Conservation (phyloP, 2,113 vertebrate genomes). For the Arenaria interpres region DNA sequence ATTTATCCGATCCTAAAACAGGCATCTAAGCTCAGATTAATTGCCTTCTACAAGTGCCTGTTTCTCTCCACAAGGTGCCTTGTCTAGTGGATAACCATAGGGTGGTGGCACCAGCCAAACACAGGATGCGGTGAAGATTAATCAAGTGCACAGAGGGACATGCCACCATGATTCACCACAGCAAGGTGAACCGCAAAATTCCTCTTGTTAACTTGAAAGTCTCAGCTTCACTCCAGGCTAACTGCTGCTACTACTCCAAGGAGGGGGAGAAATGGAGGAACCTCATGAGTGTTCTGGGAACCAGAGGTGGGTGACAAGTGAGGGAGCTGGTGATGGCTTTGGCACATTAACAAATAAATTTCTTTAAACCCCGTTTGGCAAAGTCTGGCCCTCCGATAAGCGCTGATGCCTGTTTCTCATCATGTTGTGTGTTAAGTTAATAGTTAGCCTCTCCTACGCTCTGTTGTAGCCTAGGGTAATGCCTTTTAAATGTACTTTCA, state of each 20-base stretch:
- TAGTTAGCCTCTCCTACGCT: background rate
- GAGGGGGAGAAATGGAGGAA: background rate
- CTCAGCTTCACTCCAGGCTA: background rate
- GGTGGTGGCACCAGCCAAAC: background rate
- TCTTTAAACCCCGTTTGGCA: background rate
- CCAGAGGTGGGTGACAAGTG: background rate
- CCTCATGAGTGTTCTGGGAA: background rate
- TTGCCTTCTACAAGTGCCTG: background rate
- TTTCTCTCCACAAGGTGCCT: background rate
- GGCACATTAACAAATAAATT: background rate
- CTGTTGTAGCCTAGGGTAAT: background rate
- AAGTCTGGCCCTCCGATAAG: background rate
- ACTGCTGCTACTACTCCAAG: background rate
- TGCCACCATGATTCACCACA: accelerated
- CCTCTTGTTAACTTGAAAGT: background rate
- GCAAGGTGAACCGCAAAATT: background rate
- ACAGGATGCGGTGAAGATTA: accelerated
- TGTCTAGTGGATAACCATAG: background rate
- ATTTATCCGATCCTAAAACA: background rate
- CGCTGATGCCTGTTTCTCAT: background rate
- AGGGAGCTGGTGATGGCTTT: background rate
- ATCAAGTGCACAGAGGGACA: background rate
- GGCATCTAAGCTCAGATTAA: background rate
- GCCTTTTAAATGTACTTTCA: slow-evolving; percentile 35
- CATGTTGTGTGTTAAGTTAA: background rate